Evolutionary conservation across 2,113 vertebrate genomes (phyloP).

Genomic region (Rhagologus leucostigma): DNA sequence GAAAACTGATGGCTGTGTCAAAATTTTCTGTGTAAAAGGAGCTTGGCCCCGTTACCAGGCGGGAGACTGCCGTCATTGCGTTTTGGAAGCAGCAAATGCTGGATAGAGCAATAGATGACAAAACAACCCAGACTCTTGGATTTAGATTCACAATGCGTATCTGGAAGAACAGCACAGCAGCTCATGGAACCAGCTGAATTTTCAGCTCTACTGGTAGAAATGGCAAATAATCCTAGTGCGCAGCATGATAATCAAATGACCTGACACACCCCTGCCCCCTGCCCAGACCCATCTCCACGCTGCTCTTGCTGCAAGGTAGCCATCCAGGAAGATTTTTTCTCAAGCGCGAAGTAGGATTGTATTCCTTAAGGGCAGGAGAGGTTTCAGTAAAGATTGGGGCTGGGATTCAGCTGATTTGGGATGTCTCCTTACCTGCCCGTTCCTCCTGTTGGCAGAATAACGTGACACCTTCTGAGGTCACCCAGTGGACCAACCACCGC

Average conservation of each 20-base stretch:
- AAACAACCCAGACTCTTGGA: neutral
- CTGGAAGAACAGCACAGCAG: neutral
- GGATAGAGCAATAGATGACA: neutral
- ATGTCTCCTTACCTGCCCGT: neutral
- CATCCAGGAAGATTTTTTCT: neutral
- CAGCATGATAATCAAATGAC: neutral
- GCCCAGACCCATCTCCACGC: neutral
- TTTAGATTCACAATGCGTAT: neutral
- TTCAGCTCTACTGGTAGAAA: neutral
- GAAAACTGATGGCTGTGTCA: neutral
- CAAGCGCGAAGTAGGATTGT: neutral
- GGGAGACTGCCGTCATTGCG: neutral
- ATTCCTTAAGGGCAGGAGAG: neutral
- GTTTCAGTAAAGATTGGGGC: neutral
- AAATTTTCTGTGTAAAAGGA: neutral
- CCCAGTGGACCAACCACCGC: conserved; percentile 96
- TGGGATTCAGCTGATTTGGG: neutral
- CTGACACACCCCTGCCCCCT: neutral
- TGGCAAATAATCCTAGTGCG: neutral
- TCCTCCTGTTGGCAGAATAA: conserved; percentile 76
- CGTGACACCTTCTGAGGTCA: conserved; percentile 85
- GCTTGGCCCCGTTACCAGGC: neutral
- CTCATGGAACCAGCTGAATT: neutral
- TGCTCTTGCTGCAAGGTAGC: neutral
- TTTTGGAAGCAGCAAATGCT: neutral